phyloP scores from a whole-genome alignment of 2,797 vertebrate species.

The Enteromius mattozi region DNA sequence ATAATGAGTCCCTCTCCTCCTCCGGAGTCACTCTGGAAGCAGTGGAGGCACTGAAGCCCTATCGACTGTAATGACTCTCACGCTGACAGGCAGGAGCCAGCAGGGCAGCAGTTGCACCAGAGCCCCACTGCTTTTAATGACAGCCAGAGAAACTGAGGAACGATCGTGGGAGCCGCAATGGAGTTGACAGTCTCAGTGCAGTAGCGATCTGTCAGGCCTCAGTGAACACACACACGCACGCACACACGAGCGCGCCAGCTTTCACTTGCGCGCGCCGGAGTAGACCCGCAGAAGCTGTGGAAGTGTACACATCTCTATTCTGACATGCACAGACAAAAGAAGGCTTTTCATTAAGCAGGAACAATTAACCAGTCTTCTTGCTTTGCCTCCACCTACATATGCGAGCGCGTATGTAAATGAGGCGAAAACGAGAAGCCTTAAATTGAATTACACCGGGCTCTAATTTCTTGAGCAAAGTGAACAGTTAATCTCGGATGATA shows the following conservation, averaged over 20 bases:
- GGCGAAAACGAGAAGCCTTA: slow-evolving; percentile 28
- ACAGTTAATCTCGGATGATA: slow-evolving; percentile 59
- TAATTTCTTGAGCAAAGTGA: slow-evolving; percentile 61
- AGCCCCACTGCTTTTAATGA: slow-evolving; percentile 57
- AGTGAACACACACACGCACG: slow-evolving; percentile 26
- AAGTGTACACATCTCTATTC: slow-evolving; percentile 41
- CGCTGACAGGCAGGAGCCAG: slow-evolving; percentile 51
- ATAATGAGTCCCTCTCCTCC: slow-evolving; percentile 53
- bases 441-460: slow-evolving; percentile 60
- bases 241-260: not conserved
- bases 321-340: slow-evolving; percentile 20
- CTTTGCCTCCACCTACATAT: slow-evolving; percentile 53
- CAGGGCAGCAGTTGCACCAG: slow-evolving; percentile 48
- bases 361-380: slow-evolving; percentile 58
- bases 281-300: slow-evolving; percentile 4
- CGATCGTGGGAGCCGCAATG: slow-evolving; percentile 40
- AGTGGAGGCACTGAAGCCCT: slow-evolving; percentile 47
- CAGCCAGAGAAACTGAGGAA: slow-evolving; percentile 44
- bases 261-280: not conserved
- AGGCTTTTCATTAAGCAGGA: slow-evolving; percentile 53
- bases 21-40: slow-evolving; percentile 46
- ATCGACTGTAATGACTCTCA: slow-evolving; percentile 52
- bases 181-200: slow-evolving; percentile 49
- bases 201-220: slow-evolving; percentile 42
- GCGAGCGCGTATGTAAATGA: slow-evolving; percentile 46